Conservation (phyloP, 2,797 vertebrate genomes). For the Meriones psammophilus region DNA sequence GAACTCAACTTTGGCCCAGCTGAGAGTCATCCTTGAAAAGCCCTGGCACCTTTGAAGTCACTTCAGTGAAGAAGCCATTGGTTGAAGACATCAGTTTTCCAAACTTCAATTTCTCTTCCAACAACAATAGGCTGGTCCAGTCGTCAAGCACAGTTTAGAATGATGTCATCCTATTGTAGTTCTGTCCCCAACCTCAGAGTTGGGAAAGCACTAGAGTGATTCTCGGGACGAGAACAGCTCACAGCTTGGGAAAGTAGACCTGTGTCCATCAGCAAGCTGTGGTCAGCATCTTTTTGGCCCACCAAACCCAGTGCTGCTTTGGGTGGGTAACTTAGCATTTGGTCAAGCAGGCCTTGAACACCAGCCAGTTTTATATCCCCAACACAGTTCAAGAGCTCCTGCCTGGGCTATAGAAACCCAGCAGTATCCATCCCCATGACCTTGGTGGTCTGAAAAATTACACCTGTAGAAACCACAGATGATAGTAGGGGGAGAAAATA, state of each 20-base stretch:
- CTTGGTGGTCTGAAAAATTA: slow-evolving; percentile 6
- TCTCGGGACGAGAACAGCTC: not conserved
- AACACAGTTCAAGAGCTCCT: not conserved
- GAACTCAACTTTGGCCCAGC: not conserved
- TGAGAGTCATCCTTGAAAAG: not conserved
- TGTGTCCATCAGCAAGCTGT: not conserved
- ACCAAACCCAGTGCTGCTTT: not conserved
- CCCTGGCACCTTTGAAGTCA: not conserved
- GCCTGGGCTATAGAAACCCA: not conserved
- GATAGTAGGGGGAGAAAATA: not conserved
- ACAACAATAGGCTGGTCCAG: not conserved
- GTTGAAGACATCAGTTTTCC: not conserved
- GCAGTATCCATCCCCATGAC: not conserved
- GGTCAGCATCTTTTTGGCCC: not conserved
- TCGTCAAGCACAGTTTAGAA: not conserved
- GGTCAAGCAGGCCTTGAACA: not conserved
- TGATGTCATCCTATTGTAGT: not conserved
- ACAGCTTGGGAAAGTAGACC: not conserved
- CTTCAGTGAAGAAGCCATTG: not conserved
- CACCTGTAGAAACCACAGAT: not conserved
- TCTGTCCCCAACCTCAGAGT: too few relatives aligned
- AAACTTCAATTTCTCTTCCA: not conserved
- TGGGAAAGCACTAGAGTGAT: not conserved
- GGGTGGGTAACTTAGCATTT: not conserved
- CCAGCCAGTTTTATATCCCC: not conserved